Evolutionary conservation across 2,113 vertebrate species (phyloP).

Genomic region (Oryzias woworae): DNA sequence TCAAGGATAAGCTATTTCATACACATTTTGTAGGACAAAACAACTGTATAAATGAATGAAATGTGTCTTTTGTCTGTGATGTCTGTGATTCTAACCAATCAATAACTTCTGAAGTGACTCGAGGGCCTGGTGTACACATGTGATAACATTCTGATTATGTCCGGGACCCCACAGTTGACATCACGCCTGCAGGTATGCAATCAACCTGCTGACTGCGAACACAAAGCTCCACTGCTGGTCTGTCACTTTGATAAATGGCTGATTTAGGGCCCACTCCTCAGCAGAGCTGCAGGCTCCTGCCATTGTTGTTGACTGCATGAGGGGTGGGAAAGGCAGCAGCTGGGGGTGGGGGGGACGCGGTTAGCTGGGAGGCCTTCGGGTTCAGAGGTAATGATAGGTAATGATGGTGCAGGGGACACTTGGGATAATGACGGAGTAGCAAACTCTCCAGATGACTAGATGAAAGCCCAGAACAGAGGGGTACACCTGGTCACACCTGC

Average conservation of each 20-base stretch:
- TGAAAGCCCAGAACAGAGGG: constrained; percentile 63
- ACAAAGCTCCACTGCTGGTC: constrained; percentile 42
- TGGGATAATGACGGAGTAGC: constrained; percentile 68
- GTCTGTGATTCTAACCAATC: neutral
- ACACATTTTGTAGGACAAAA: too few relatives aligned
- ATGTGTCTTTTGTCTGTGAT: neutral
- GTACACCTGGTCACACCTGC: constrained; percentile 78
- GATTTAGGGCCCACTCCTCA: constrained; percentile 34
- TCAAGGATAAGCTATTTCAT: neutral
- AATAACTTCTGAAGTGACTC: constrained; percentile 1
- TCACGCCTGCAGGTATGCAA: constrained; percentile 39
- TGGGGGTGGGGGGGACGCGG: constrained; percentile 14
- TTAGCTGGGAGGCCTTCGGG: constrained; percentile 41
- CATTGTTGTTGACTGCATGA: constrained; percentile 56
- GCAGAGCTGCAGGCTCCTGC: constrained; percentile 54
- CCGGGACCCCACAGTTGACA: constrained; percentile 21
- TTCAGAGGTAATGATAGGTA: constrained; percentile 71
- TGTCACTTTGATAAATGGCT: constrained; percentile 56
- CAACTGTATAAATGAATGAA: too few relatives aligned
- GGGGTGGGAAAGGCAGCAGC: constrained; percentile 21
- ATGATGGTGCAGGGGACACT: constrained; percentile 69
- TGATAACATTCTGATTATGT: constrained; percentile 2
- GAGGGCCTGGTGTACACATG: constrained; percentile 4
- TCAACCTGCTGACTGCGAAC: constrained; percentile 36
- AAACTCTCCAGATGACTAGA: constrained; percentile 71